Percentiles rank a stretch among this genome's conserved stretches.
Conservation (phyloP, 2,888 invertebrate genomes). For the Mimumesa dahlbomi region DNA sequence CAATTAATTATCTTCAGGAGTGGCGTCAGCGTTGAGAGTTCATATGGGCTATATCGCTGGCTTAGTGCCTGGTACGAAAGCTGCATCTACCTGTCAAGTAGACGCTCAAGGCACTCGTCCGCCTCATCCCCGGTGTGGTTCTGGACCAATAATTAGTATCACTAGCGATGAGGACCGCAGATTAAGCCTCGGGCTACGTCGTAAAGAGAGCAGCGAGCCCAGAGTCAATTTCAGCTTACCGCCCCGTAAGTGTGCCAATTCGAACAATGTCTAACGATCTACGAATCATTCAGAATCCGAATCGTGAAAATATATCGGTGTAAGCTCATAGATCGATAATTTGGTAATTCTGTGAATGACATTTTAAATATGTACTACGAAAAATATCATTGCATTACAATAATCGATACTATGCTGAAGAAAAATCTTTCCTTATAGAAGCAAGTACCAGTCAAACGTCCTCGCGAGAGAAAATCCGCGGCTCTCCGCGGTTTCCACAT, state of each 20-base stretch:
- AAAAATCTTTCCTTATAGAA: slow-evolving; percentile 60
- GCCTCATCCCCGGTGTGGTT: slow-evolving; percentile 76
- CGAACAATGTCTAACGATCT: background rate
- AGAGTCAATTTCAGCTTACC: slow-evolving; percentile 84
- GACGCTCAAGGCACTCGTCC: slow-evolving; percentile 72
- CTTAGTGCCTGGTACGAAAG: slow-evolving; percentile 85
- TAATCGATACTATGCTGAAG: background rate
- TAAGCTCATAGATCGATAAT: no score
- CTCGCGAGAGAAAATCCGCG: slow-evolving; percentile 83
- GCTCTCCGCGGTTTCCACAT: slow-evolving; percentile 88
- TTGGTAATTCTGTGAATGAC: no score
- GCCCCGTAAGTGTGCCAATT: slow-evolving; percentile 66
- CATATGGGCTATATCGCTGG: slow-evolving; percentile 88
- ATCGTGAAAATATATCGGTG: no score
- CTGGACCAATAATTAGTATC: slow-evolving; percentile 77
- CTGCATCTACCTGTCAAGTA: slow-evolving; percentile 76
- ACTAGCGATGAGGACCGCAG: slow-evolving; percentile 77
- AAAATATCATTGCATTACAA: no score
- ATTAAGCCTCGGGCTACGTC: slow-evolving; percentile 73
- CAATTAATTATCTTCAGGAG: slow-evolving; percentile 76
- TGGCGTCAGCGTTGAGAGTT: slow-evolving; percentile 86
- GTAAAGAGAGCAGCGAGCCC: slow-evolving; percentile 82
- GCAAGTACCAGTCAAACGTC: slow-evolving; percentile 68
- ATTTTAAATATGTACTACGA: no score
- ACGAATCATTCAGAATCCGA: background rate